These are phyloP conservation scores for Pholis gunnellus DNA, from an alignment of 2,113 vertebrate genomes.

Conservation along the genomic window DNA sequence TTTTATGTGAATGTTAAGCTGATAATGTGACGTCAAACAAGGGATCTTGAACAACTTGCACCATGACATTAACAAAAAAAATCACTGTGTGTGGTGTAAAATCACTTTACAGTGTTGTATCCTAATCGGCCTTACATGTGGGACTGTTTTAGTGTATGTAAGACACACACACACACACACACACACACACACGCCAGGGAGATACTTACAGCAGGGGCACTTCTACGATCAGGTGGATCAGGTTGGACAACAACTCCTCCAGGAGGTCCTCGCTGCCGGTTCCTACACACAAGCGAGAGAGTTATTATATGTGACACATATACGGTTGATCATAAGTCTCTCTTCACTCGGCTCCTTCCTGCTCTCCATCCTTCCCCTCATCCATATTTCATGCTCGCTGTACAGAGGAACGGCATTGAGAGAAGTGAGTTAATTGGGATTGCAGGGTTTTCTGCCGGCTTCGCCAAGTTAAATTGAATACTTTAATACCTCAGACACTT, in stretches of 20 bases:
- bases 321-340: constrained; percentile 12
- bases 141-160: constrained; percentile 28
- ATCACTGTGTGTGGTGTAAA: not conserved
- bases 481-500: not conserved
- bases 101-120: constrained; percentile 1
- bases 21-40: constrained; percentile 27
- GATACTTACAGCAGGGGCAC: constrained; percentile 94
- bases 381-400: constrained; percentile 26
- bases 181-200: not conserved
- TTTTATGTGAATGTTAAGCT: not conserved
- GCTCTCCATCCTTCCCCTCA: not conserved
- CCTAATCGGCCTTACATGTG: not conserved
- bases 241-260: constrained; percentile 93
- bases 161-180: constrained; percentile 2
- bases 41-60: constrained; percentile 1
- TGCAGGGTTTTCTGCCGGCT: constrained; percentile 7
- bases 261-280: constrained; percentile 89
- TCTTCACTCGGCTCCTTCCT: constrained; percentile 16
- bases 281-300: constrained; percentile 76
- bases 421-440: constrained; percentile 5
- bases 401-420: constrained; percentile 8
- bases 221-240: constrained; percentile 96
- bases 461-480: constrained; percentile 1
- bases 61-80: constrained; percentile 8
- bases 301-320: constrained; percentile 46